Percentiles rank a stretch among this genome's conserved stretches.
Evolutionary conservation across 2,797 vertebrate genomes (phyloP).

Genomic region (Anas capensis): DNA sequence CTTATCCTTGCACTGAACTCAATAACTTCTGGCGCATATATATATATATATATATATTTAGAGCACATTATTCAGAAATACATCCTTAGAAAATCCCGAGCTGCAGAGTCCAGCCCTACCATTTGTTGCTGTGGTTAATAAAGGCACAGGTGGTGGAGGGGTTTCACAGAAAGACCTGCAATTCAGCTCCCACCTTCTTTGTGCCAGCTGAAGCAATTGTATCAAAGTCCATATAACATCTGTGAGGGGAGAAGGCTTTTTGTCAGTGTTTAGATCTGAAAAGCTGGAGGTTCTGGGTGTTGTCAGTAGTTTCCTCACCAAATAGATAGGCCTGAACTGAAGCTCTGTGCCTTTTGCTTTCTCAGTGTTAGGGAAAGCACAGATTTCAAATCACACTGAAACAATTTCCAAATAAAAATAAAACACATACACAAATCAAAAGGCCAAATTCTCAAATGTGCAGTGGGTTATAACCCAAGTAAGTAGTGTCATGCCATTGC

Average conservation of each 20-base stretch:
- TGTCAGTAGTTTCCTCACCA: neutral
- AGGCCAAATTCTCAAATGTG: neutral
- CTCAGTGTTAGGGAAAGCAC: neutral
- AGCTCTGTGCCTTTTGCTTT: neutral
- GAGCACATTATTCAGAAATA: neutral
- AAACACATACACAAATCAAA: neutral
- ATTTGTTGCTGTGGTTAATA: neutral
- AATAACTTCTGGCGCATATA: neutral
- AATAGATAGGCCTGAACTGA: neutral
- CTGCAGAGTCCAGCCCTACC: neutral
- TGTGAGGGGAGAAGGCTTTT: neutral
- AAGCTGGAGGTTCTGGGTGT: neutral
- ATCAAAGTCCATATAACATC: neutral
- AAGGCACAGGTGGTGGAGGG: neutral
- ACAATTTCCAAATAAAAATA: neutral
- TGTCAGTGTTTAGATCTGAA: neutral
- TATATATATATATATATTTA: neutral
- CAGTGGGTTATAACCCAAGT: neutral
- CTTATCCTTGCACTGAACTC: neutral
- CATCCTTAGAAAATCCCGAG: neutral
- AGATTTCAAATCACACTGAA: neutral
- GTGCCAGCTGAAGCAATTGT: neutral
- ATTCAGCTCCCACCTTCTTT: neutral
- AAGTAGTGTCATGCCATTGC: neutral
- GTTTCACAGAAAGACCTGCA: neutral